Conservation (phyloP, 2,113 vertebrate genomes). For the Erinaceus europaeus region DNA sequence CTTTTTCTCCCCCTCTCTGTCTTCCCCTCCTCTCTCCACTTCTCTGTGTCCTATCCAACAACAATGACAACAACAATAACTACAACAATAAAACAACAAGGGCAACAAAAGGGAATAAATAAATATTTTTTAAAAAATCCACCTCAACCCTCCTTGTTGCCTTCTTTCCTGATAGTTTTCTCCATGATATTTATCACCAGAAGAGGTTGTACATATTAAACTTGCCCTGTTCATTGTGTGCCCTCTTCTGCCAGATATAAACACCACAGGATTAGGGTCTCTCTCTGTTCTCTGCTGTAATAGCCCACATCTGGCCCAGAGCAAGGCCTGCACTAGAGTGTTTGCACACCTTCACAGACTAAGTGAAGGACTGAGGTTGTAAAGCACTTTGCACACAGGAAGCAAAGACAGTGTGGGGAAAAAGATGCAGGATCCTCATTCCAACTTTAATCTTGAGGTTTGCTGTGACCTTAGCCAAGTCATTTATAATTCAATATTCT, state of each 20-base stretch:
- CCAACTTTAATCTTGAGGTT: background rate
- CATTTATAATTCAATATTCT: background rate
- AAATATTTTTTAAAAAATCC: no score
- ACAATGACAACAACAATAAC: no score
- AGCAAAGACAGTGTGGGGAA: no score
- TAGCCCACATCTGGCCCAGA: background rate
- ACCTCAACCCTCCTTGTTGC: no score
- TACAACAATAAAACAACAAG: no score
- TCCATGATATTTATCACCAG: background rate
- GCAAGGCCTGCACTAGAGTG: background rate
- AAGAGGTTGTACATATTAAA: background rate
- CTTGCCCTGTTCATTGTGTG: background rate
- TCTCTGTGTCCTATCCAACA: no score
- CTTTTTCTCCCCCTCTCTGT: no score
- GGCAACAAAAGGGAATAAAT: no score
- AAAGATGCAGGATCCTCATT: background rate
- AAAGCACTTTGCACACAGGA: background rate
- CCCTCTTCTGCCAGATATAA: background rate
- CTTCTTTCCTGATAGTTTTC: background rate
- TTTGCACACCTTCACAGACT: no score
- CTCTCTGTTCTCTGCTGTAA: background rate
- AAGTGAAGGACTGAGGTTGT: background rate
- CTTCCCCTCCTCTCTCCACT: no score
- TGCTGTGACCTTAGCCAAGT: background rate
- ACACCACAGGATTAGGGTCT: background rate